phyloP scores from a whole-genome alignment of 2,888 invertebrate species.

The Eristalis arbustorum region DNA sequence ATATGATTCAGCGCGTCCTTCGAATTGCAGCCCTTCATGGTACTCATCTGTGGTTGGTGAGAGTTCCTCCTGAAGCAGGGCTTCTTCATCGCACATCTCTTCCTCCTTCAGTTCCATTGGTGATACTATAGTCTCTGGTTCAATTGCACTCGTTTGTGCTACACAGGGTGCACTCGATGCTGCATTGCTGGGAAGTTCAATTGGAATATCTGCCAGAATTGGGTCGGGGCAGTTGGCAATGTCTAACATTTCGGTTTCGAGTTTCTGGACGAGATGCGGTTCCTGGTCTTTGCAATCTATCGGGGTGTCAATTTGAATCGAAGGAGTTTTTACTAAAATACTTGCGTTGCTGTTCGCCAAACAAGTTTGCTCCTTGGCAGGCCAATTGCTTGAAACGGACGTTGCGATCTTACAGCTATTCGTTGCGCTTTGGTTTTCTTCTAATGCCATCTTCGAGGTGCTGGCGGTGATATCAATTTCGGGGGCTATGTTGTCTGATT shows the following conservation, averaged over 20 bases:
- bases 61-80: slow-evolving; percentile 75
- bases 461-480: slow-evolving; percentile 38
- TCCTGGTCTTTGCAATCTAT: slow-evolving; percentile 30
- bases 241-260: neutral
- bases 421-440: slow-evolving; percentile 59
- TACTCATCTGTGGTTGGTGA: slow-evolving; percentile 80
- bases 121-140: slow-evolving; percentile 11
- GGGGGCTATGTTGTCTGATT: slow-evolving; percentile 1
- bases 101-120: slow-evolving; percentile 44
- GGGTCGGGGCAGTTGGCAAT: slow-evolving; percentile 51
- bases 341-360: slow-evolving; percentile 20
- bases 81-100: slow-evolving; percentile 57
- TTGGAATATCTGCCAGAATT: slow-evolving; percentile 59
- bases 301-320: slow-evolving; percentile 72
- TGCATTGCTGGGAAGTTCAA: slow-evolving; percentile 43
- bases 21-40: slow-evolving; percentile 78
- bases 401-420: slow-evolving; percentile 59
- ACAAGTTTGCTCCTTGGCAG: slow-evolving; percentile 31
- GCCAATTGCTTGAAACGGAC: slow-evolving; percentile 52
- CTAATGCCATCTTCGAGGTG: slow-evolving; percentile 57
- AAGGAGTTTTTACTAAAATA: slow-evolving; percentile 71
- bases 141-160: slow-evolving; percentile 14
- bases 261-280: slow-evolving; percentile 12
- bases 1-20: slow-evolving; percentile 74
- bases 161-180: slow-evolving; percentile 28